Evolutionary conservation across 2,797 vertebrate genomes (phyloP).

Genomic region (Falco concolor): DNA sequence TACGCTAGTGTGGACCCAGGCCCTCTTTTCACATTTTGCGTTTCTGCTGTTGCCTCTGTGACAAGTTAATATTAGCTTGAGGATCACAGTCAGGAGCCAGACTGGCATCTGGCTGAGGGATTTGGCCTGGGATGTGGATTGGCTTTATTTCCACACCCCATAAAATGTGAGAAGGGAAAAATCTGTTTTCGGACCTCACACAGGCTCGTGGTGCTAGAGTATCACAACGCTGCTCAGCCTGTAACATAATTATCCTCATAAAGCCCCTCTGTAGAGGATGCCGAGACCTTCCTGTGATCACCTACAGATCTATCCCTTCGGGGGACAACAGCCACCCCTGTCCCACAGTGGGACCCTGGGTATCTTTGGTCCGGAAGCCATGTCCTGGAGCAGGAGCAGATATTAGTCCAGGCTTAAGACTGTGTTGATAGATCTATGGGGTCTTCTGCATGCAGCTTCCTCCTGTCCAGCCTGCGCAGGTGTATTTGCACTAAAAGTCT

Average conservation of each 20-base stretch:
- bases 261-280: background rate
- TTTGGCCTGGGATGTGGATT: background rate
- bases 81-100: background rate
- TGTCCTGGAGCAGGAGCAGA: background rate
- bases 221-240: fast-evolving
- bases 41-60: background rate
- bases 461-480: background rate
- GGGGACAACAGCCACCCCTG: background rate
- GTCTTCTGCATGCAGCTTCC: background rate
- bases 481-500: background rate
- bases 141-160: constrained; percentile 12
- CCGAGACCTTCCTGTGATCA: background rate
- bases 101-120: background rate
- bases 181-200: background rate
- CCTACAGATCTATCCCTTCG: background rate
- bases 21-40: background rate
- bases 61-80: background rate
- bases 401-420: background rate
- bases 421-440: background rate
- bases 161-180: constrained; percentile 12
- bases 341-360: fast-evolving
- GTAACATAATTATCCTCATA: background rate
- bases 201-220: background rate
- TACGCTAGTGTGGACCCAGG: fast-evolving
- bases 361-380: background rate